Evolutionary conservation across 2,797 vertebrate genomes (phyloP).

Genomic region (Falco novaeseelandiae): DNA sequence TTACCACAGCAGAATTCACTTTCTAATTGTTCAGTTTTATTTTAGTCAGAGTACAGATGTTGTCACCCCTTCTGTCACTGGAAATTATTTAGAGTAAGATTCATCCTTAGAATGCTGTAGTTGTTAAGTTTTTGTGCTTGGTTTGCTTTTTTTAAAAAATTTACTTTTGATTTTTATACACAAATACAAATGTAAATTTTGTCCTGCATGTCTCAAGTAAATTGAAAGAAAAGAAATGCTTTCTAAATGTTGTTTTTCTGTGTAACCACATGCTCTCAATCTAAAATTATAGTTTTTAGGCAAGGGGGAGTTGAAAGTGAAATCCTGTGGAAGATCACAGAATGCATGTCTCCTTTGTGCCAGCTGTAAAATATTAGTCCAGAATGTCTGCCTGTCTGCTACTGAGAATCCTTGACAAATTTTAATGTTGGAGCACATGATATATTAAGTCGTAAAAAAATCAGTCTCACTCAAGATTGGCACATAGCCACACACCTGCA

Average conservation of each 20-base stretch:
- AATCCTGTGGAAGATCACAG: slow-evolving; percentile 17
- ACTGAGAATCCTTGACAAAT: neutral
- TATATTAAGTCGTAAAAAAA: neutral
- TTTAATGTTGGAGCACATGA: neutral
- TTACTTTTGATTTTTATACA: neutral
- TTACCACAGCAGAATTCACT: slow-evolving; percentile 59
- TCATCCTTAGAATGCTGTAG: neutral
- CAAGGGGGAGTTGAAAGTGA: neutral
- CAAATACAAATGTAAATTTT: neutral
- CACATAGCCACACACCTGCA: neutral
- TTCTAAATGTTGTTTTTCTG: neutral
- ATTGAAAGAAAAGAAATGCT: neutral
- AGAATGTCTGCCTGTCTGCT: neutral
- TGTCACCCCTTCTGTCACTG: neutral
- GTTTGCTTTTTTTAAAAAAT: accelerated
- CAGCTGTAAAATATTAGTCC: slow-evolving; percentile 19
- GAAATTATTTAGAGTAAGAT: neutral
- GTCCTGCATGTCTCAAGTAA: neutral
- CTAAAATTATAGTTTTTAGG: neutral
- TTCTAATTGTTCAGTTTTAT: slow-evolving; percentile 51
- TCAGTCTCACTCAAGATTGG: neutral
- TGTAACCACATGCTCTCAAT: neutral
- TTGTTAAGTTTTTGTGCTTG: neutral
- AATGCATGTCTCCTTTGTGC: neutral
- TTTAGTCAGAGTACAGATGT: slow-evolving; percentile 33